Evolutionary conservation across 2,797 vertebrate species (phyloP).

Genomic region (Chiloscyllium punctatum): DNA sequence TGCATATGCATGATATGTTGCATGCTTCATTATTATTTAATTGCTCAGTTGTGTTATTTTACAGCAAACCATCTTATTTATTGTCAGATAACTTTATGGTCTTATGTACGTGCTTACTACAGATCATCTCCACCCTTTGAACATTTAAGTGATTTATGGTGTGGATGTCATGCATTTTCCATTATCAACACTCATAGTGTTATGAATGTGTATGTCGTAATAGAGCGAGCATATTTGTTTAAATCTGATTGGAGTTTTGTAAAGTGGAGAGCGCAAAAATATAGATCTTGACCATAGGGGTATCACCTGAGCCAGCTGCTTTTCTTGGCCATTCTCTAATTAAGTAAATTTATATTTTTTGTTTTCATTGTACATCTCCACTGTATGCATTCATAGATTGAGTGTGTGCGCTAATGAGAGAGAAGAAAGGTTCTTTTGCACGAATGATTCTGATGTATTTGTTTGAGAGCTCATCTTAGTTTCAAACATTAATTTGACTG

Average conservation of each 20-base stretch:
- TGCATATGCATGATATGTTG: conserved; percentile 35
- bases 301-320: background rate
- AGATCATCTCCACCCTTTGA: conserved; percentile 11
- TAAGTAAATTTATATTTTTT: background rate
- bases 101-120: conserved; percentile 4
- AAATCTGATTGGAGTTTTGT: conserved; percentile 28
- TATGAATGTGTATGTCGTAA: background rate
- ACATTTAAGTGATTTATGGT: conserved; percentile 9
- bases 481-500: conserved; percentile 9
- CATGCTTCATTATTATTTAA: conserved; percentile 38
- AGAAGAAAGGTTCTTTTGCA: background rate
- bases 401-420: background rate
- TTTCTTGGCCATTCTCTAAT: conserved; percentile 4
- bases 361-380: background rate
- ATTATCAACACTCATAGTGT: conserved; percentile 6
- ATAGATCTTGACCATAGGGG: background rate
- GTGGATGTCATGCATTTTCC: conserved; percentile 19
- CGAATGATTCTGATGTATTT: conserved; percentile 6
- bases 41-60: conserved; percentile 31
- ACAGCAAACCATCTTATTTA: conserved; percentile 35
- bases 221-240: background rate
- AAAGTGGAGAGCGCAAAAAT: background rate
- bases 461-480: background rate
- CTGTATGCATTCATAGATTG: background rate
- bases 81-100: conserved; percentile 25